These are phyloP conservation scores for Tinamus guttatus DNA, from an alignment of 2,113 vertebrate species.

Conservation along the genomic window DNA sequence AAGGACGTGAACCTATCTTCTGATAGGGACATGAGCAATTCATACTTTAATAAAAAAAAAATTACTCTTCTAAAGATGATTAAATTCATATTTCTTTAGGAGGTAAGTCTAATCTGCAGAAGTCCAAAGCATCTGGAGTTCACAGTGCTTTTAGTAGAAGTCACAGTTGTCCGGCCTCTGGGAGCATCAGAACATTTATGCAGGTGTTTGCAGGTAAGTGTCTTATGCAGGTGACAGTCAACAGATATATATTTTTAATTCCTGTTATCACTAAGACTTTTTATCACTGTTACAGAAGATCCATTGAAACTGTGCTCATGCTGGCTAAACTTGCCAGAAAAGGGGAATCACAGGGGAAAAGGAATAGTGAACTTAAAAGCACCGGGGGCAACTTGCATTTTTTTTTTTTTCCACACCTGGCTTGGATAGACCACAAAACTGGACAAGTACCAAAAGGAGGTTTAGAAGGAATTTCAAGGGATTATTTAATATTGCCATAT, in stretches of 20 bases:
- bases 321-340: neutral
- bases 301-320: neutral
- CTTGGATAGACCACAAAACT: neutral
- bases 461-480: neutral
- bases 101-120: neutral
- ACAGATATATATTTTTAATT: neutral
- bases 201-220: neutral
- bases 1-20: neutral
- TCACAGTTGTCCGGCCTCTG: neutral
- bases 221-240: neutral
- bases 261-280: neutral
- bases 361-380: neutral
- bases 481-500: neutral
- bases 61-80: neutral
- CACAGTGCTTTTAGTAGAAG: neutral
- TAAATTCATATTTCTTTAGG: neutral
- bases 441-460: neutral
- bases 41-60: conserved; percentile 2
- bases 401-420: neutral
- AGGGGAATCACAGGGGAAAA: neutral
- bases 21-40: neutral
- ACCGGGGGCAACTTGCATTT: fast-evolving
- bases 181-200: neutral
- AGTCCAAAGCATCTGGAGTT: neutral
- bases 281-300: neutral